Evolutionary conservation across 2,797 vertebrate genomes (phyloP).

Genomic region (Clamator glandarius): DNA sequence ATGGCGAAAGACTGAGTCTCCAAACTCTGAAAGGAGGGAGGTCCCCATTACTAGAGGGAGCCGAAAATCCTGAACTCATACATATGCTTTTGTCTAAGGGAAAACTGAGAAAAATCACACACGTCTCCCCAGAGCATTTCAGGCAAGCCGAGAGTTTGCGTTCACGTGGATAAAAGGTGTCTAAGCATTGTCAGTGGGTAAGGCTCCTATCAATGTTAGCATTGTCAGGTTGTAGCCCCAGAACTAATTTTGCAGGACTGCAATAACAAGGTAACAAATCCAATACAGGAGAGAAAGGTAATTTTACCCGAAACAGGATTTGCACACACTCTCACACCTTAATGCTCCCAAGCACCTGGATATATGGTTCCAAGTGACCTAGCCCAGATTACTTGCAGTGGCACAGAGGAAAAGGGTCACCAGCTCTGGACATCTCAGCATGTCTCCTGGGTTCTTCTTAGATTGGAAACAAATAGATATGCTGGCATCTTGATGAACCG

Average conservation of each 20-base stretch:
- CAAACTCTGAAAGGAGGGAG: not conserved
- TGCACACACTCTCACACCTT: not conserved
- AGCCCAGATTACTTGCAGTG: not conserved
- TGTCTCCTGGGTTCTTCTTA: not conserved
- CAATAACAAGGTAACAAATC: not conserved
- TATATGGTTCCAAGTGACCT: not conserved
- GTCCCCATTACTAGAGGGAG: not conserved
- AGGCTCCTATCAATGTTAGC: not conserved
- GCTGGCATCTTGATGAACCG: not conserved
- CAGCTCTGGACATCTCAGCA: not conserved
- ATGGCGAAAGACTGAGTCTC: not conserved
- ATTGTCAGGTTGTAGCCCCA: not conserved
- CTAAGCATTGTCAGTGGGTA: not conserved
- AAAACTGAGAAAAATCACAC: not conserved
- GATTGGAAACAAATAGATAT: not conserved
- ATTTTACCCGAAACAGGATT: not conserved
- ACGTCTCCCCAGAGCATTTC: not conserved
- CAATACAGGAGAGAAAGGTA: not conserved
- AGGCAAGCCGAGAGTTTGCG: not conserved
- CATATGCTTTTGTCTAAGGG: rapidly evolving
- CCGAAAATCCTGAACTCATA: not conserved
- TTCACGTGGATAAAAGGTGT: not conserved
- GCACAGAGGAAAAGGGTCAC: not conserved
- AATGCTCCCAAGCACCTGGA: not conserved
- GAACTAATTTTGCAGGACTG: not conserved